These are phyloP conservation scores for Pammene fasciana DNA, from an alignment of 2,888 invertebrate genomes.

Conservation along the genomic window DNA sequence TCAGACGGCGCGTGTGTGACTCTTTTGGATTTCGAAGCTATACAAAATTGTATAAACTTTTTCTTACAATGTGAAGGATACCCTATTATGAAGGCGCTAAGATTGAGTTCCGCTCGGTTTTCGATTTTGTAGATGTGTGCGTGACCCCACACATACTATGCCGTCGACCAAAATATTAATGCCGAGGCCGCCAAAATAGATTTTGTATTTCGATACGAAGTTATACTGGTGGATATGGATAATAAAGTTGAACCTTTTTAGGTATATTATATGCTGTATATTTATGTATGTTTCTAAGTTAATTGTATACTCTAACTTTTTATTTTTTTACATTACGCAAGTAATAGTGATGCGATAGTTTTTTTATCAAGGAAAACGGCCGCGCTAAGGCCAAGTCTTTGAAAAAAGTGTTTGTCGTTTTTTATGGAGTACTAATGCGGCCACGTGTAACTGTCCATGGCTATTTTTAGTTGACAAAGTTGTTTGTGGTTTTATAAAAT, in stretches of 20 bases:
- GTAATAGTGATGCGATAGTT: slow-evolving; percentile 10
- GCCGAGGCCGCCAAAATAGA: slow-evolving; percentile 66
- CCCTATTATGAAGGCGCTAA: slow-evolving; percentile 16
- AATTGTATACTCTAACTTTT: neutral
- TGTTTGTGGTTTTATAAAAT: slow-evolving; percentile 9
- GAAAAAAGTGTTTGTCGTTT: slow-evolving; percentile 33
- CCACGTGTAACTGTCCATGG: slow-evolving; percentile 31
- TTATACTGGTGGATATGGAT: slow-evolving; percentile 43
- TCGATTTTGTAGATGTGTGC: slow-evolving; percentile 48
- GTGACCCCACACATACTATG: slow-evolving; percentile 50
- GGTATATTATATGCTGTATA: slow-evolving; percentile 9
- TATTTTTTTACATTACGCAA: neutral
- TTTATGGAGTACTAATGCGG: slow-evolving; percentile 23
- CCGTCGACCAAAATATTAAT: slow-evolving; percentile 67
- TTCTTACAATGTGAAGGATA: slow-evolving; percentile 43
- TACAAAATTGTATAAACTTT: slow-evolving; percentile 56
- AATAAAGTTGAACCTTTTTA: slow-evolving; percentile 42
- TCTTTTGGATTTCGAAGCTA: slow-evolving; percentile 69
- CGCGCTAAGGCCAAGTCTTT: slow-evolving; percentile 26
- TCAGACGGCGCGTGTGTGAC: slow-evolving; percentile 75
- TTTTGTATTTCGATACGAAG: slow-evolving; percentile 48
- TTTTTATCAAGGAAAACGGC: slow-evolving; percentile 21
- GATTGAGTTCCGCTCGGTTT: slow-evolving; percentile 45
- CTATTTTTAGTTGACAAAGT: slow-evolving; percentile 20
- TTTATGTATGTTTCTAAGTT: neutral